phyloP scores from a whole-genome alignment of 2,113 vertebrate genomes.

The Gymnobelideus leadbeateri region DNA sequence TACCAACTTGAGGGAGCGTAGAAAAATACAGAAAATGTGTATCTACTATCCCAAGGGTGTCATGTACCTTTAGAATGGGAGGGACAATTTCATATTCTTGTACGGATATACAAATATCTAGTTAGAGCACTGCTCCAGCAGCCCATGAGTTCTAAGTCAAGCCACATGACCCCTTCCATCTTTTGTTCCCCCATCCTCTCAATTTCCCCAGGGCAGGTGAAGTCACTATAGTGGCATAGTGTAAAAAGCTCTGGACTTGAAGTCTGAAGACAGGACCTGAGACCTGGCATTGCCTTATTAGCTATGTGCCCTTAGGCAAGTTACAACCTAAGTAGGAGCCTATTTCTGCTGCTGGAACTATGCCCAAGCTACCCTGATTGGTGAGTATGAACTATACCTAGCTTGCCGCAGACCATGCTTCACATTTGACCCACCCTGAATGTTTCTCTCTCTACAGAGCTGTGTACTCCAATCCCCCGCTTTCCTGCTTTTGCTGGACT shows the following conservation, averaged over 20 bases:
- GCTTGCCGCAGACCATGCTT: neutral
- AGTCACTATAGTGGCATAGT: neutral
- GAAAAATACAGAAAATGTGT: neutral
- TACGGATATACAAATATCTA: neutral
- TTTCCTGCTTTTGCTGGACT: neutral
- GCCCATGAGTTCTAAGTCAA: neutral
- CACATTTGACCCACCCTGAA: neutral
- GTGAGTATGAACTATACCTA: neutral
- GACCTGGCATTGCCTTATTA: neutral
- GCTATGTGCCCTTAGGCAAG: neutral
- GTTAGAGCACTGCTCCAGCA: neutral
- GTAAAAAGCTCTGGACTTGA: neutral
- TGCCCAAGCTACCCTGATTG: neutral
- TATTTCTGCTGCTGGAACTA: neutral
- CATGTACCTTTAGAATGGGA: neutral
- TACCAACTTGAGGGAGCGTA: neutral
- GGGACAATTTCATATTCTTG: neutral
- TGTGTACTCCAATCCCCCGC: neutral
- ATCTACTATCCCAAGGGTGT: neutral
- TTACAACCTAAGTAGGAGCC: neutral
- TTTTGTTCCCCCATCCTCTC: neutral
- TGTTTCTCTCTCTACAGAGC: neutral
- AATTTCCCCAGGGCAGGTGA: neutral
- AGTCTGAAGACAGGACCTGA: conserved; percentile 1
- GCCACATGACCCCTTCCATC: neutral